Base-by-base conservation (phyloP, 2,113 vertebrate genomes). In the Lipophrys pholis region DNA sequence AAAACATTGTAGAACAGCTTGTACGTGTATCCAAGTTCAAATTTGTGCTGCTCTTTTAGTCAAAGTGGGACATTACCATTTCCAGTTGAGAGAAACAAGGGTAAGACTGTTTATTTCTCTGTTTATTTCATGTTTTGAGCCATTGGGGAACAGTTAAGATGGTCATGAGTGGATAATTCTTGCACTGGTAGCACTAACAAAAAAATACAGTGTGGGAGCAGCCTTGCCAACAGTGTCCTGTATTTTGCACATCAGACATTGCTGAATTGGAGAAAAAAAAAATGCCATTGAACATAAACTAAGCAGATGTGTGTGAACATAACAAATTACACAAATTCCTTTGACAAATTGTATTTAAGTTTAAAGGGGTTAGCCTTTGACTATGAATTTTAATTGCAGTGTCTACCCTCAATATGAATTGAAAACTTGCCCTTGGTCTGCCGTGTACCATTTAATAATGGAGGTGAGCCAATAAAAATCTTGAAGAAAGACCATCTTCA, bases 111-210 rank as follows among this genome's bases (percentile, higher is more conserved):
- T 48, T 48, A 15, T 48, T 48, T 11, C 45, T 48, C 6, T 15
- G 21, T n/a, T 48, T n/a, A 12, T 48, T 46, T 8, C 8, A 59
- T 71, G 16, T 71, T 64, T 71, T 40, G 30, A 57, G 48, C n/a
- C 12, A 64, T 65, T 36, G 42, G 36, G 16, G 0, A 39, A 38
- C n/a, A 52, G 35, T 12, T 52, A 30, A 30, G 5, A 49, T 54
- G 7, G 17, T 42, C 53, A 30, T 30, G 42, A 50, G 11, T 70
- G 7, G 11, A 42, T 30, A 41, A 51, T 51, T 6, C 50, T 43
- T 66, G 17, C 21, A 53, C 43, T 67, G 66, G 17, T 52, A 51
- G 7, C 39, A 36, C 45, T 59, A 11, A 11, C 57, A 36, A 35
- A 50, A 65, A 36, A 42, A 50, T 41, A n/a, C n/a, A 43, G 11